Percentiles rank a stretch among this genome's conserved stretches.
phyloP scores from a whole-genome alignment of 2,113 vertebrate genomes.

The Synchiropus splendidus region DNA sequence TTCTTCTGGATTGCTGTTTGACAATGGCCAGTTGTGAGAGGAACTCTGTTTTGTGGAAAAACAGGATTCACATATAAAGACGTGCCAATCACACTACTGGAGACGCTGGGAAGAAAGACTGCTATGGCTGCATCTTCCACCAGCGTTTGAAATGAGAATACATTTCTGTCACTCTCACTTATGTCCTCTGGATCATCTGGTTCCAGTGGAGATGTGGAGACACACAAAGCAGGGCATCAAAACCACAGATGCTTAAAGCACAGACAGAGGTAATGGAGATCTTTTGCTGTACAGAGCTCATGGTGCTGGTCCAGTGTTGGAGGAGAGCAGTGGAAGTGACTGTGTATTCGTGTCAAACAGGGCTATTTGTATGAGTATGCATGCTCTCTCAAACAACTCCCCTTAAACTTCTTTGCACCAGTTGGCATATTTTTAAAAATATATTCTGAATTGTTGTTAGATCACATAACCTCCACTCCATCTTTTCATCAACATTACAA shows the following conservation, averaged over 20 bases:
- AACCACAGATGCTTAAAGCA: constrained; percentile 1
- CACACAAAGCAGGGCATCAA: background rate
- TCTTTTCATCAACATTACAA: too few species aligned
- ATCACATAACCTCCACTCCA: too few species aligned
- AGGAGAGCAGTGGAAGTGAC: too few species aligned
- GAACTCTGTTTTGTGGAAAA: constrained; percentile 29
- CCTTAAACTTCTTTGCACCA: too few species aligned
- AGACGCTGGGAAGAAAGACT: constrained; percentile 18
- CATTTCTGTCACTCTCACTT: constrained; percentile 63
- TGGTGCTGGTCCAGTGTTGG: too few species aligned
- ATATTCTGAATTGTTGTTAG: too few species aligned
- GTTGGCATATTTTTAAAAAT: too few species aligned
- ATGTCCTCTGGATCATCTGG: constrained; percentile 28
- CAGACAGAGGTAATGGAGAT: constrained; percentile 1
- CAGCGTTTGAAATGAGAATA: constrained; percentile 56
- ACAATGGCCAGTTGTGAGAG: constrained; percentile 51
- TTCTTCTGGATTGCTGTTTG: constrained; percentile 47
- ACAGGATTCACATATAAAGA: constrained; percentile 64
- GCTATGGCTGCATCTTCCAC: constrained; percentile 33
- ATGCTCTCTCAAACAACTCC: too few species aligned
- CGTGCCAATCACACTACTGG: constrained; percentile 56
- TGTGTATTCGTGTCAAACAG: too few species aligned
- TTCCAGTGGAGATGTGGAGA: constrained; percentile 10
- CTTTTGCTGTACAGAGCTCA: too few species aligned
- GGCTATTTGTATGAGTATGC: too few species aligned